These are phyloP conservation scores for Camptogramma bilineatum DNA, from an alignment of 2,888 invertebrate genomes.

Conservation along the genomic window DNA sequence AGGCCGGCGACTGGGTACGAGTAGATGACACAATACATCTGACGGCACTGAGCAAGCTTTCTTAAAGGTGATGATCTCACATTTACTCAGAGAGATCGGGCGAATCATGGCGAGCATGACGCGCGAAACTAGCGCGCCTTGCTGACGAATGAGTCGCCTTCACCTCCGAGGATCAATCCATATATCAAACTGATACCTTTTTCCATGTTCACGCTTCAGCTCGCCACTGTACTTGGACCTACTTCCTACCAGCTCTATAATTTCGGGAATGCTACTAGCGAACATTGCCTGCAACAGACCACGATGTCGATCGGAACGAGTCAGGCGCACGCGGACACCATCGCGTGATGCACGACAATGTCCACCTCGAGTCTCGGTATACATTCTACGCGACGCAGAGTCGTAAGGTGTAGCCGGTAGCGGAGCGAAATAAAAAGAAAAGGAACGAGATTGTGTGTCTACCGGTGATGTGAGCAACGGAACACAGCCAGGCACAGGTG, in stretches of 20 bases:
- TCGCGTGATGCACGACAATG: conserved; percentile 84
- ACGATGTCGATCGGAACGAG: conserved; percentile 80
- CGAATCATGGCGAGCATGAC: conserved; percentile 69
- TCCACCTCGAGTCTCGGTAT: conserved; percentile 79
- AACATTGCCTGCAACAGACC: conserved; percentile 98
- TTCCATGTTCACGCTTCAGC: conserved; percentile 99
- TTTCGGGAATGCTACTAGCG: conserved; percentile 99
- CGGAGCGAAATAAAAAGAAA: conserved; percentile 81
- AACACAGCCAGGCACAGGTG: conserved; percentile 85
- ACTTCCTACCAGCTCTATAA: conserved; percentile 99
- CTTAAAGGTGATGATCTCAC: conserved; percentile 77
- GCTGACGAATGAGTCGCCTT: conserved; percentile 74
- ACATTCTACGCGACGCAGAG: conserved; percentile 75
- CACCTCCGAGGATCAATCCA: conserved; percentile 76
- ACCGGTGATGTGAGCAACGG: conserved; percentile 85
- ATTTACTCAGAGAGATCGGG: conserved; percentile 74
- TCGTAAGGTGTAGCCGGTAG: conserved; percentile 80
- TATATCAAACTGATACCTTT: conserved; percentile 93
- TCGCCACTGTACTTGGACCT: conserved; percentile 99
- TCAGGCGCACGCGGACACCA: conserved; percentile 75
- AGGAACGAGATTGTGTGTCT: conserved; percentile 81
- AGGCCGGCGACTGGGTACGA: conserved; percentile 68
- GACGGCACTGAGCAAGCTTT: conserved; percentile 86
- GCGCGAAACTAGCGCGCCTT: conserved; percentile 47
- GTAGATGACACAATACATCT: conserved; percentile 86